A percentile compares a stretch with the other conserved stretches of the same genome.
phyloP scores from a whole-genome alignment of 2,797 vertebrate species.

The Phrynocephalus guinanensis region DNA sequence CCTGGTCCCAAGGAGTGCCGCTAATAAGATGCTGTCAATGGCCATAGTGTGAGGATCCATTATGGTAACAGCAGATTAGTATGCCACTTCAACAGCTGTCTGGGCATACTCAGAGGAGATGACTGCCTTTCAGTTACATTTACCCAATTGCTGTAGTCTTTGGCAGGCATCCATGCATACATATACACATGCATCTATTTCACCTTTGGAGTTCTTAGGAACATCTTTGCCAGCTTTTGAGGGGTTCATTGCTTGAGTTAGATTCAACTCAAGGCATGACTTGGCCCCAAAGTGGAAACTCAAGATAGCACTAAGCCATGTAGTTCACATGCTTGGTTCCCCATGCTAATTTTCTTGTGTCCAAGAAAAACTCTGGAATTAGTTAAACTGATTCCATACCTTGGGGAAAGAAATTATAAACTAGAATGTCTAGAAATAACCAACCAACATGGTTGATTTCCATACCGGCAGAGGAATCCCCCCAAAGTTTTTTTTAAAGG shows the following conservation, averaged over 20 bases:
- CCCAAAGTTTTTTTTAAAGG: not conserved
- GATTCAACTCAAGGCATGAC: not conserved
- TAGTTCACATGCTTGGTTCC: not conserved
- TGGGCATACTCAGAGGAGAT: not conserved
- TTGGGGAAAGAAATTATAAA: no score
- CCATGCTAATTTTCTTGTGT: no score
- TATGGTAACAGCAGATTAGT: conserved; percentile 4
- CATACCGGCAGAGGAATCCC: no score
- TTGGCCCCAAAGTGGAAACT: not conserved
- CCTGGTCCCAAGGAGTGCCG: conserved; percentile 17
- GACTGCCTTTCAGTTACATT: conserved; percentile 37
- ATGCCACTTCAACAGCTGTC: conserved; percentile 27
- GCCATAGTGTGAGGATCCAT: not conserved
- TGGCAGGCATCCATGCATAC: not conserved
- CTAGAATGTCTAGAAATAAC: no score
- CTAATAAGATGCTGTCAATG: conserved; percentile 3
- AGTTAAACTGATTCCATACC: no score
- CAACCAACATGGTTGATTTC: no score
- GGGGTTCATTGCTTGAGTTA: not conserved
- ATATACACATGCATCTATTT: not conserved
- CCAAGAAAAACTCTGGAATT: no score
- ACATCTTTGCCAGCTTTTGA: not conserved
- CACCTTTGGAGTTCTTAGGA: not conserved
- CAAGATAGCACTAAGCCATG: not conserved
- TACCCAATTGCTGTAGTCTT: not conserved